Base-by-base conservation (phyloP, 2,113 vertebrate species). In the Gobius niger region DNA sequence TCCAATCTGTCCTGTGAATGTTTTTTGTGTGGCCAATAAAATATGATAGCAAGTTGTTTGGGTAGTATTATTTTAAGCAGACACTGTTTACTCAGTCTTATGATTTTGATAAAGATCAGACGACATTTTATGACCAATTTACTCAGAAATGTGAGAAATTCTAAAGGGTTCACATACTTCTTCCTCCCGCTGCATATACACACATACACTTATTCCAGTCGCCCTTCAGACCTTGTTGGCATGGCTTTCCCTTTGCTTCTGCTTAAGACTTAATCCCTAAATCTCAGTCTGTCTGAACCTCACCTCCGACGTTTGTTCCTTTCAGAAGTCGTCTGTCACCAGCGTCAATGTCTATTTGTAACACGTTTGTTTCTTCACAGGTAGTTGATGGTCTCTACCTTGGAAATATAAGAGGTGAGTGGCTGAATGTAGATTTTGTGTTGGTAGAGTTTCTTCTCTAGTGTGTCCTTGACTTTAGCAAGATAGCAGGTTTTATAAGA, bases 391-490 rank as follows among this genome's bases (percentile, higher is more conserved):
- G 95, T 0, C 94, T 97, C 56, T 96, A 95, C 80, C 93, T 97
- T 0, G 95, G 95, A 42, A 97, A 96, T 73, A 93, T 96, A 80
- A 90, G 83, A 63, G 95, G 95, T 97, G 73, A 93, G 94, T 59
- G 40, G 52, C 63, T n/a, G 63, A 16, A 7, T 18, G 18, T 18
- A 1, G 18, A 3, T 9, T 18, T 52, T 18, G 18, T 52, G 16
- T 52, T 18, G 9, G 51, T 52, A 7, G 15, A 49, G 47, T 49
- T 52, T 52, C 18, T 18, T 4, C 18, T 18, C n/a, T 50, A n/a
- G 7, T 34, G 10, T 56, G 10, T 12, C 5, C 5, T 56, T 56
- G 13, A 40, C 0, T 40, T 34, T 56, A 40, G 5, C n/a, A 52
- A 52, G n/a, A 18, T 16, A 16, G n/a, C 10, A 18, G 16, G 51